A percentile compares a stretch with the other conserved stretches of the same genome.
Evolutionary conservation across 2,797 vertebrate species (phyloP).

Genomic region (Triplophysa yarkandensis): DNA sequence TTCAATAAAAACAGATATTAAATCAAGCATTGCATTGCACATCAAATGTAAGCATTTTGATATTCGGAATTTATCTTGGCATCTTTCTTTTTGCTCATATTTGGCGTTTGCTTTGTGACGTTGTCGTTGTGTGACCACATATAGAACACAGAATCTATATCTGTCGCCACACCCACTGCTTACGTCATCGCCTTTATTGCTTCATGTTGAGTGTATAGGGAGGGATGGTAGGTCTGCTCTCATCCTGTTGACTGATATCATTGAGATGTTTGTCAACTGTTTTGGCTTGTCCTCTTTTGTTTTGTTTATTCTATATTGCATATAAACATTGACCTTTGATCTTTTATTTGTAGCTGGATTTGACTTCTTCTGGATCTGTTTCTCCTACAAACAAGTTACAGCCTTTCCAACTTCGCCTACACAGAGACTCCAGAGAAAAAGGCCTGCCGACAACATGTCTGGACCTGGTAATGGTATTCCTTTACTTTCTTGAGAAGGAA

Average conservation of each 20-base stretch:
- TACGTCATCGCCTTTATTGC: constrained; percentile 3
- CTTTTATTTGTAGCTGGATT: background rate
- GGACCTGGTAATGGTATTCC: constrained; percentile 67
- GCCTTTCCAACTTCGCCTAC: constrained; percentile 4
- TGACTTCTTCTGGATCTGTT: background rate
- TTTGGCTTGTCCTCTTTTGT: background rate
- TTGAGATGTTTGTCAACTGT: background rate
- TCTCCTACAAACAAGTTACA: background rate
- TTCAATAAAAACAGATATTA: too few relatives aligned
- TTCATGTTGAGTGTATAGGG: constrained; percentile 5
- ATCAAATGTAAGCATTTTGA: too few relatives aligned
- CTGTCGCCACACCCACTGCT: constrained; percentile 33
- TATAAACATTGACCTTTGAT: background rate
- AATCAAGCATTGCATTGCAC: too few relatives aligned
- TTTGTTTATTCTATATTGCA: background rate
- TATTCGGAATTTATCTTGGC: too few relatives aligned
- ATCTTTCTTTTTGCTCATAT: background rate
- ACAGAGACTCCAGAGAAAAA: background rate
- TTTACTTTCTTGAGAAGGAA: background rate
- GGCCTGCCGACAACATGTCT: constrained; percentile 64
- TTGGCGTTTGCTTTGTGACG: background rate
- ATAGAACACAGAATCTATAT: background rate
- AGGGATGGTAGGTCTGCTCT: too few relatives aligned
- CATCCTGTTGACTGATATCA: background rate
- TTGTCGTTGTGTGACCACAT: background rate